phyloP scores from a whole-genome alignment of 2,113 vertebrate species.

The Aptenodytes forsteri region DNA sequence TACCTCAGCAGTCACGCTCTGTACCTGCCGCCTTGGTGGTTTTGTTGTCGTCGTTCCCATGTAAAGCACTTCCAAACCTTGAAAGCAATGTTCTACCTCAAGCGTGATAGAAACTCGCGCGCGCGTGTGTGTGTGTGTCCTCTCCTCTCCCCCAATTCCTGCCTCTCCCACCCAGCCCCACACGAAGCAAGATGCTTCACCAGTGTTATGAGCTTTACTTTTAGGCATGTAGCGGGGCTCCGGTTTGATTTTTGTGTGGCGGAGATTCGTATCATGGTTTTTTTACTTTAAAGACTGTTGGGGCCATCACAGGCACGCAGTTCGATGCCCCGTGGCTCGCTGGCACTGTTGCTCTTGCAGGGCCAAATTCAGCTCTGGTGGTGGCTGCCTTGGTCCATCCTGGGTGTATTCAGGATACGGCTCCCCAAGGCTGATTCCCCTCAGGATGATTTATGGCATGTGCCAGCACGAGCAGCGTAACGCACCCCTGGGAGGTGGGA shows the following conservation, averaged over 20 bases:
- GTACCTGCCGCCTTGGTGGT: conserved; percentile 65
- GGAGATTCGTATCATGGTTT: background rate
- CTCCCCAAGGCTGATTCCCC: background rate
- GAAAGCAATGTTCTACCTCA: conserved; percentile 98
- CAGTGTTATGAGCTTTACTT: conserved; percentile 63
- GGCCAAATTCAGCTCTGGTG: background rate
- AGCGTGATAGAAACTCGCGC: conserved; percentile 68
- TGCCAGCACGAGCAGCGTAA: background rate
- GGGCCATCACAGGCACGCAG: background rate
- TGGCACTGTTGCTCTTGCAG: background rate
- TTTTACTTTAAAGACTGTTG: conserved; percentile 31
- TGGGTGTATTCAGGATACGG: background rate
- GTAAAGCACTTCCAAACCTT: conserved; percentile 92
- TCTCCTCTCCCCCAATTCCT: conserved; percentile 25
- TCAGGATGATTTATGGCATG: background rate
- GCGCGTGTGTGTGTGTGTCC: background rate
- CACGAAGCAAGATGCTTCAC: background rate
- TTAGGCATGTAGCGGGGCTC: background rate
- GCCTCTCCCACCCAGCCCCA: background rate
- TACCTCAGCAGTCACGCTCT: conserved; percentile 90
- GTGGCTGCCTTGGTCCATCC: background rate
- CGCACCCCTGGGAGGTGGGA: background rate
- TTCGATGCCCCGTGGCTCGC: background rate
- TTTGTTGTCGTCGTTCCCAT: conserved; percentile 63
- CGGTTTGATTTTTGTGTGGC: background rate